Evolutionary conservation across 2,888 invertebrate species (phyloP), one percentile per base, ranked within the genome.

Genomic region (Anagyrus pseudococci): DNA sequence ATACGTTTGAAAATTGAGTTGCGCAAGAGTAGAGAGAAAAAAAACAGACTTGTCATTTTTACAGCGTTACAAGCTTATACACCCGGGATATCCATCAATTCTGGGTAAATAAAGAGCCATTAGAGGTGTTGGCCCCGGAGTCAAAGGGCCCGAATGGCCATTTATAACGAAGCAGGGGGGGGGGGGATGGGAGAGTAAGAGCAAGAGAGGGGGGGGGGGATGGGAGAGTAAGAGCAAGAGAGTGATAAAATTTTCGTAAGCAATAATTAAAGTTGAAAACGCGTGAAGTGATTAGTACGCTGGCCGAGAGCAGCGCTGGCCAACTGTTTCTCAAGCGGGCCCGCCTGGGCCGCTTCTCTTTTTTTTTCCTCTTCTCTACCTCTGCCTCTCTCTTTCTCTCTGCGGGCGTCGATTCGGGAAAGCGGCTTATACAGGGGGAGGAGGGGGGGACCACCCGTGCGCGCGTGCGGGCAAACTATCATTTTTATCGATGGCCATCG

Each of bases 401-500:
- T n/a, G n/a, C n/a, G 26, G 15, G 0, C 44, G 43, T 2, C 19
- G 4, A 29, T 46, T n/a, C 20, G 54, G 54, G 46, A 46, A 46
- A 55, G 44, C 41, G 17, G n/a, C 33, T 26, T 25, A 8, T 22
- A 17, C 15, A 13, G 17, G 8, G 20, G 29, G 22, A 3, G 43
- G 48, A 41, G 26, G 48, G 25, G 17, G n/a, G 25, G 62, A 58
- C 62, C 58, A 62, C 62, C 62, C 56, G 57, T 23, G 50, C 8
- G 13, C 1, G 41, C 4, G 19, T 7, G 17, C 44, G 29, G 8
- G 20, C 29, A 23, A 43, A 40, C 56, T 50, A 57, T 56, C 62
- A 58, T 54, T 58, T 66, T 62, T 56, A 62, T 66, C 58, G 65
- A 58, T 17, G 46, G 26, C 17, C 23, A 40, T 49, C 33, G 40